Conservation (phyloP, 2,113 vertebrate genomes). For the Pangasianodon gigas region DNA sequence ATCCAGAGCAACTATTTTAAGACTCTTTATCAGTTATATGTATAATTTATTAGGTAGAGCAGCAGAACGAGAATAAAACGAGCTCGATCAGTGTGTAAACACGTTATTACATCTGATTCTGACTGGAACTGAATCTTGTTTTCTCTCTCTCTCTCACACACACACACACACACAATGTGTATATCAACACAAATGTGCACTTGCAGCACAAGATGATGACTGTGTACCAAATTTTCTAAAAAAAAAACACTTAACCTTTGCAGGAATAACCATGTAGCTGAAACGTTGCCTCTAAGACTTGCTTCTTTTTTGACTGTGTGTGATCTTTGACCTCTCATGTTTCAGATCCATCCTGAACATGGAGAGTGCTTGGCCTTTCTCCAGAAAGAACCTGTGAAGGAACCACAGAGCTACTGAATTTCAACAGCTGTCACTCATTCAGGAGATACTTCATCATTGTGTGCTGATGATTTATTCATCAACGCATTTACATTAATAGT, state of each 20-base stretch:
- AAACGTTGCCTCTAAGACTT: background rate
- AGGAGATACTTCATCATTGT: background rate
- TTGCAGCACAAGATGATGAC: background rate
- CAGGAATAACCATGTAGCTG: background rate
- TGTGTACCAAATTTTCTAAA: background rate
- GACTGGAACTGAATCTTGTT: background rate
- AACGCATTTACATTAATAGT: background rate
- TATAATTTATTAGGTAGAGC: slow-evolving; percentile 45
- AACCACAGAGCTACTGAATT: background rate
- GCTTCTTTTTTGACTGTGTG: background rate
- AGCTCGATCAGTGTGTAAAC: background rate
- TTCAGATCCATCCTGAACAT: background rate
- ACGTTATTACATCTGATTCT: background rate
- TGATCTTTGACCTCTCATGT: slow-evolving; percentile 8
- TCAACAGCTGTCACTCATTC: background rate
- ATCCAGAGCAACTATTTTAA: slow-evolving; percentile 54
- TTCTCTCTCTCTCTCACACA: background rate
- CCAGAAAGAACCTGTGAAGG: background rate
- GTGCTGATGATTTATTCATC: background rate
- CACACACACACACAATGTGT: background rate
- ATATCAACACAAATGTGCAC: background rate
- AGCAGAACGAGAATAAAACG: background rate
- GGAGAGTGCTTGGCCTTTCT: too few relatives aligned
- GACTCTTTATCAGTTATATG: slow-evolving; percentile 56
- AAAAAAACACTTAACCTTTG: background rate